phyloP scores from a whole-genome alignment of 2,113 vertebrate species.

The Poeciliopsis turrubarensis region DNA sequence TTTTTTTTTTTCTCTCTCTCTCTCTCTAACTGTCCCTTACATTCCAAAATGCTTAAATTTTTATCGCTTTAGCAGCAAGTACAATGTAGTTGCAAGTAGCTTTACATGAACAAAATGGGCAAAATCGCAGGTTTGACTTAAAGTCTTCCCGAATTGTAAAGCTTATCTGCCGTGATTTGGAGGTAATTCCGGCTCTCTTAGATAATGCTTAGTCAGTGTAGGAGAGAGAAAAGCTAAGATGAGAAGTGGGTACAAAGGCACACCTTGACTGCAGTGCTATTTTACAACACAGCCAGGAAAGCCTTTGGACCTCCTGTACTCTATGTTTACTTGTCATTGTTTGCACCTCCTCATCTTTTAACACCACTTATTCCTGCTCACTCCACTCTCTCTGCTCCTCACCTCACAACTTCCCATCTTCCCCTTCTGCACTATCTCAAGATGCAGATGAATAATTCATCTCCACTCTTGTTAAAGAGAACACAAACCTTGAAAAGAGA shows the following conservation, averaged over 20 bases:
- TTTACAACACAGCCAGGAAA: constrained; percentile 24
- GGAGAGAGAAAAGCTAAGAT: constrained; percentile 45
- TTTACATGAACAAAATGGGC: no score
- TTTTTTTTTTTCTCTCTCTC: no score
- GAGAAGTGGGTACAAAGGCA: constrained; percentile 13
- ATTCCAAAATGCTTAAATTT: no score
- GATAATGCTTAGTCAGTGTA: constrained; percentile 40
- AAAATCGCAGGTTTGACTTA: no score
- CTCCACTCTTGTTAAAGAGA: constrained; percentile 61
- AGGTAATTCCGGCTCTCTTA: constrained; percentile 64
- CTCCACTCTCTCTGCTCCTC: constrained; percentile 31
- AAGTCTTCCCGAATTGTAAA: background rate
- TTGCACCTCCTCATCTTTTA: constrained; percentile 25
- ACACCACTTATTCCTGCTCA: constrained; percentile 28
- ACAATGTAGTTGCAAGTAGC: no score
- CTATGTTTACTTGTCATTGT: constrained; percentile 26
- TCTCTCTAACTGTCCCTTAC: no score
- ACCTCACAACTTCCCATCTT: constrained; percentile 42
- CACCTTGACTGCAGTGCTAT: constrained; percentile 12
- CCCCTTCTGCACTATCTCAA: constrained; percentile 31
- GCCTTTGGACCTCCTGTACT: constrained; percentile 20
- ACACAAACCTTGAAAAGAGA: constrained; percentile 43
- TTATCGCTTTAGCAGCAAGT: no score
- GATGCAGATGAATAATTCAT: constrained; percentile 71
- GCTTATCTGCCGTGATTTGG: constrained; percentile 74